A percentile compares a stretch with the other conserved stretches of the same genome.
These are phyloP conservation scores for Agelastica alni DNA, from an alignment of 2,888 invertebrate genomes.

Conservation along the genomic window DNA sequence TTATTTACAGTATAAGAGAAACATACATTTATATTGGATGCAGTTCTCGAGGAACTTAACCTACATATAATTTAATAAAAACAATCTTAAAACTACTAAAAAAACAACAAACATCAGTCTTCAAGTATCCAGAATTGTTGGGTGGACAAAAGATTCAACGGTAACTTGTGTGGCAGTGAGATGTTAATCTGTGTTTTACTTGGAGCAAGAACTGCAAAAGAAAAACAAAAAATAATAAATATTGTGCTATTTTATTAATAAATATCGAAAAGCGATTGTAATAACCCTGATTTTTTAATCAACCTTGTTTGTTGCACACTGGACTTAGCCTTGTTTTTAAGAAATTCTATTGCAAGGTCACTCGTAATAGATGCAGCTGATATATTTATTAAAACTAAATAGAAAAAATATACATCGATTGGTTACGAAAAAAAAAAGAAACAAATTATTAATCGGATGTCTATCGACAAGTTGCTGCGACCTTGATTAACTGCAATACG, in stretches of 20 bases:
- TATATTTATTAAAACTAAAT: constrained; percentile 12
- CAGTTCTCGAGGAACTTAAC: constrained; percentile 52
- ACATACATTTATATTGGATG: constrained; percentile 28
- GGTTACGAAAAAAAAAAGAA: constrained; percentile 25
- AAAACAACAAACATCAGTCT: constrained; percentile 57
- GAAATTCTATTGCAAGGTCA: constrained; percentile 32
- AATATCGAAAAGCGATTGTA: constrained; percentile 37
- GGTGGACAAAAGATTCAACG: constrained; percentile 53
- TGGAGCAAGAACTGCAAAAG: constrained; percentile 48
- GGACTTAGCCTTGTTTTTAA: constrained; percentile 33
- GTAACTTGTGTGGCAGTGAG: constrained; percentile 58
- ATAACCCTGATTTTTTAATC: constrained; percentile 38
- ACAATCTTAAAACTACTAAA: constrained; percentile 53
- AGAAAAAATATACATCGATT: constrained; percentile 18
- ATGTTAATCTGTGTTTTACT: constrained; percentile 39
- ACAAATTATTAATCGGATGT: constrained; percentile 27
- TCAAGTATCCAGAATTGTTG: constrained; percentile 54
- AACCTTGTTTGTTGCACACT: constrained; percentile 33
- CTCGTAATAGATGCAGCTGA: constrained; percentile 24
- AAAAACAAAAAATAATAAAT: constrained; percentile 30
- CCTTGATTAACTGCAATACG: constrained; percentile 53
- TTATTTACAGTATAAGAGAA: constrained; percentile 27
- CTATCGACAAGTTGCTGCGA: constrained; percentile 41
- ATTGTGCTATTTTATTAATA: constrained; percentile 19
- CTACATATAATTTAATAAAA: constrained; percentile 58